phyloP scores from a whole-genome alignment of 2,113 vertebrate species.

The Corydoras sp. region DNA sequence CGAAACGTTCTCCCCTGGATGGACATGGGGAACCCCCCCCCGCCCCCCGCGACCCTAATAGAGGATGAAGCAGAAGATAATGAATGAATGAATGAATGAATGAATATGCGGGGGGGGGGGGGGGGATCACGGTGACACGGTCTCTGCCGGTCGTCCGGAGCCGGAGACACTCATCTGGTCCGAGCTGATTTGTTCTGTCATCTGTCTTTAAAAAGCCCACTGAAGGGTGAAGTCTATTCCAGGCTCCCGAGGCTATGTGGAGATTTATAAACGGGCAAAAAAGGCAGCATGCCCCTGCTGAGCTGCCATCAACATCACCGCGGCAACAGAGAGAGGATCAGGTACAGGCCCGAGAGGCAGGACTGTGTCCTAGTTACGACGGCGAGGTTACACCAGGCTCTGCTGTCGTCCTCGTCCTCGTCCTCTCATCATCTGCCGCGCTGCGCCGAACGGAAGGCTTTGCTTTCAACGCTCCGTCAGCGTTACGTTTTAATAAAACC shows the following conservation, averaged over 20 bases:
- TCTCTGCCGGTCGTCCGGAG: too few species aligned
- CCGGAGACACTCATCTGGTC: background rate
- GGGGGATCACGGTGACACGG: too few species aligned
- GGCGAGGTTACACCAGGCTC: constrained; percentile 15
- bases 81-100: too few species aligned
- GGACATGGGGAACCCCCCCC: too few species aligned
- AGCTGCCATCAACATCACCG: constrained; percentile 42
- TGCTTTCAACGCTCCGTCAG: too few species aligned
- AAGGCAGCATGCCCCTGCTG: constrained; percentile 41
- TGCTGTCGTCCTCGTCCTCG: constrained; percentile 24
- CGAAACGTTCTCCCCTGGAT: too few species aligned
- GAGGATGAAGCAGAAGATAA: too few species aligned
- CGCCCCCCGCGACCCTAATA: too few species aligned
- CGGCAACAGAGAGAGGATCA: constrained; percentile 40
- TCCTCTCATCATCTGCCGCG: constrained; percentile 6
- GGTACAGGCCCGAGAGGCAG: constrained; percentile 36
- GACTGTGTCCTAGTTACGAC: constrained; percentile 32
- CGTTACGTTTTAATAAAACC: too few species aligned
- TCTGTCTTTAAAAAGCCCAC: constrained; percentile 51
- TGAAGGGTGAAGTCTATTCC: constrained; percentile 40
- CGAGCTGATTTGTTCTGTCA: constrained; percentile 45
- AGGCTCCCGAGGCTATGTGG: constrained; percentile 15
- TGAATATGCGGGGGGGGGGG: too few species aligned
- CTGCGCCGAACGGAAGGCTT: too few species aligned
- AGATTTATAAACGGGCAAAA: constrained; percentile 35